These are phyloP conservation scores for Manis javanica DNA, from an alignment of 2,797 vertebrate species.

Conservation along the genomic window DNA sequence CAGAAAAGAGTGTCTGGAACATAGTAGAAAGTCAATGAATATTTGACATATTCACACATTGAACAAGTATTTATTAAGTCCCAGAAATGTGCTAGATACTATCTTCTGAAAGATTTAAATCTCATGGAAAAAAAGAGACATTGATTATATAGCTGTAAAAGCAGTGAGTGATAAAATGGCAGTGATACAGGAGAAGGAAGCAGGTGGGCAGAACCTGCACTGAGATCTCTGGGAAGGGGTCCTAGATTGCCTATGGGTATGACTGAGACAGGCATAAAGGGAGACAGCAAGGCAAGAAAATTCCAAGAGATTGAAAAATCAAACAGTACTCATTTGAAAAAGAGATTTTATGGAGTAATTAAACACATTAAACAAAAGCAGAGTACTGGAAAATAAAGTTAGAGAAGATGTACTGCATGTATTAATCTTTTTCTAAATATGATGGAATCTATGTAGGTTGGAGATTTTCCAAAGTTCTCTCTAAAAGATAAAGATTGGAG, in stretches of 20 bases:
- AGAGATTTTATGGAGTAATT: neutral
- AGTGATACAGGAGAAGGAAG: accelerated
- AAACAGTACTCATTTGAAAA: neutral
- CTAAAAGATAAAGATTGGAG: neutral
- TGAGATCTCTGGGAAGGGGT: neutral
- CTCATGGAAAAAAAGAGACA: neutral
- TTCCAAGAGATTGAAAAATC: neutral
- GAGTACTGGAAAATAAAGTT: neutral
- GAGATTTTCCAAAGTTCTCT: neutral
- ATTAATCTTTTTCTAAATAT: neutral
- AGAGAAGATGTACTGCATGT: neutral
- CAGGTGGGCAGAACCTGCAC: neutral
- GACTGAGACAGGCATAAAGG: neutral
- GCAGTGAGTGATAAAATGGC: neutral
- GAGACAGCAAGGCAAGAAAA: neutral
- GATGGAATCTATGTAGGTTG: neutral
- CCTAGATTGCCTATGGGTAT: neutral
- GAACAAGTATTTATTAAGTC: neutral
- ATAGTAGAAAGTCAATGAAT: neutral
- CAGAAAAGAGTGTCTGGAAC: neutral
- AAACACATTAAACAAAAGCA: neutral
- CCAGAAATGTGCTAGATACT: neutral
- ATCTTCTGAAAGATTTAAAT: neutral
- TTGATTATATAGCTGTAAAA: neutral
- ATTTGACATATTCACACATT: neutral